Base-by-base conservation (phyloP, 1,140 invertebrate species). In the Drosophila cardini region DNA sequence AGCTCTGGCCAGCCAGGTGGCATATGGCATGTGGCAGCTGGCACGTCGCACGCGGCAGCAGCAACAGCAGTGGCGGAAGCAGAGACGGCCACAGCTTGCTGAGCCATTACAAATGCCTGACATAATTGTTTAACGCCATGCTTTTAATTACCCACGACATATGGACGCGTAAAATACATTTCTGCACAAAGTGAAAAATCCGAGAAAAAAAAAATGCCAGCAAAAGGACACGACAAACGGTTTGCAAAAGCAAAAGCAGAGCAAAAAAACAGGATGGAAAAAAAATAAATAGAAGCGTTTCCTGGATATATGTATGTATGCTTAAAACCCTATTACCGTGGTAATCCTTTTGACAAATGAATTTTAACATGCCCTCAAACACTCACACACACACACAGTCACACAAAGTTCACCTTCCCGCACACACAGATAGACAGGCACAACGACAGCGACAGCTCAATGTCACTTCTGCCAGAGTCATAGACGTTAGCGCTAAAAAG, bases 301-400 rank as follows among this genome's bases (percentile, higher is more conserved):
- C 71, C 75, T 42, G 63, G 63, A 87, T 79, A 34, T 53, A 36
- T 36, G 34, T 53, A 36, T 36, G 34, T 61, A 82, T 82, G 73
- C 74, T 80, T 85, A 81, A 89, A 90, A 80, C 86, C 86, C 80
- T 90, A 90, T 90, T 90, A 90, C 86, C 79, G 72, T 90, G 87
- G 86, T 90, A 90, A 90, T 90, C 86, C 82, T 78, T 90, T 86
- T 90, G 87, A 90, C 86, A 90, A 90, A 90, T 90, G 87, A 90
- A 84, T 90, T 90, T 90, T 82, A 87, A 78, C 84, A 78, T 72
- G 72, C 64, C 45, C 68, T 43, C 68, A 65, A 65, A 62, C 40
- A 80, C 56, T 57, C 52, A 46, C 45, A 58, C 62, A 63, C 61
- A 65, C 38, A 69, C 34, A 40, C n/a, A 61, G 61, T 26, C 48